Percentiles rank a stretch among this genome's conserved stretches.
Conservation (phyloP, 2,888 invertebrate genomes). For the Melipona bicolor region DNA sequence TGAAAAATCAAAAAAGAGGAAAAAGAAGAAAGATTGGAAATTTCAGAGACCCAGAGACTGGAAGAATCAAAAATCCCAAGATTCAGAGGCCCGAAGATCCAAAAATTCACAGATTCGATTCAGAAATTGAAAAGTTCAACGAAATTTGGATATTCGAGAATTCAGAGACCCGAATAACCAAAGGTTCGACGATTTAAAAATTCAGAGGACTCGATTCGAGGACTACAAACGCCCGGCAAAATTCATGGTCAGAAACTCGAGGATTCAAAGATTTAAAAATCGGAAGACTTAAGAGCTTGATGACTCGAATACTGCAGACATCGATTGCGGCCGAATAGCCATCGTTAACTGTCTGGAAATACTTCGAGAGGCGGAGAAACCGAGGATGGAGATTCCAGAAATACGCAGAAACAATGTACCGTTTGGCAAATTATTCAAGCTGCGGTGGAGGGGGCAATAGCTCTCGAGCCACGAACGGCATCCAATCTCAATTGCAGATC, state of each 20-base stretch:
- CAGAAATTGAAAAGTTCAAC: too few relatives aligned
- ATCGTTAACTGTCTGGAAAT: neutral
- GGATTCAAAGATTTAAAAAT: rapidly evolving
- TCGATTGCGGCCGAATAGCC: neutral
- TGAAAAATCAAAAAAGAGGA: too few relatives aligned
- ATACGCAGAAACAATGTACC: neutral
- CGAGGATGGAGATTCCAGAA: too few relatives aligned
- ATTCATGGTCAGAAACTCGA: too few relatives aligned
- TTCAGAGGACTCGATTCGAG: neutral
- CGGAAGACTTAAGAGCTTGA: rapidly evolving
- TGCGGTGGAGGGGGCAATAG: too few relatives aligned
- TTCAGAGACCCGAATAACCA: rapidly evolving
- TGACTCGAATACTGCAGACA: neutral
- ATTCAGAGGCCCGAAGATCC: neutral
- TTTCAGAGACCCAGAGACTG: neutral
- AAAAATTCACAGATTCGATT: neutral
- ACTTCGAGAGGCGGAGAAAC: neutral
- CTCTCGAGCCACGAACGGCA: neutral
- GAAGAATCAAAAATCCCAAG: rapidly evolving
- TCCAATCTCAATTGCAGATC: constrained; percentile 3
- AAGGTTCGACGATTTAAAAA: neutral
- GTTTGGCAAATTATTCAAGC: neutral
- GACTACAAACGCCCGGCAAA: too few relatives aligned
- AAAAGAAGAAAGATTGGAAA: neutral
- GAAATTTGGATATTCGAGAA: neutral